Evolutionary conservation across 2,113 vertebrate species (phyloP), one percentile per base, ranked within the genome.

Genomic region (Carassius auratus): DNA sequence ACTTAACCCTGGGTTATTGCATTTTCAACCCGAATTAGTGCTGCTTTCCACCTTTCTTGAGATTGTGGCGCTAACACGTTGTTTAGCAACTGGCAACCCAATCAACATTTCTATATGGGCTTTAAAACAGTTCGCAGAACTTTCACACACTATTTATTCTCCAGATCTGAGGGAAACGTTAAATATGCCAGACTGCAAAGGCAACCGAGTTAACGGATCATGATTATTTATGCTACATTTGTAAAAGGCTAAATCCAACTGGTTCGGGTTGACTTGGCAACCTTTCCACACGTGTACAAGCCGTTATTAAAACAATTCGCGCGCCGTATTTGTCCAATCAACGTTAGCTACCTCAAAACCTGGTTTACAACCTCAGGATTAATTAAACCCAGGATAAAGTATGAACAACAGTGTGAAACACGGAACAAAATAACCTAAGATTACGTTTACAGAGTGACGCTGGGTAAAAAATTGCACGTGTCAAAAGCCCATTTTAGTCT

Each of bases 361-460:
- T 73, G 69, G 30, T 2, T 30, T 30, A 42, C 38, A 45, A 45
- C 8, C 38, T 38, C 9, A 73, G 36, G 36, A 73, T 73, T 45
- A 73, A 42, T 73, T 45, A 45, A 76, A 26, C 45, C 74, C 42
- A 6, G 6, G 45, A 52, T 30, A 50, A 76, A 76, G 74, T 76
- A 52, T 76, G 45, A 52, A 76, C 74, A 52, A 75, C 36, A 73
- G 8, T n/a, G 21, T 73, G 5, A 45, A 73, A 73, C 69, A 21
- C 8, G 66, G 38, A 73, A 73, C 38, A 10, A 26, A 26, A 26
- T 26, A 26, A 26, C 26, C 26, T 26, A 26, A 45, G 19, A 74
- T 48, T 45, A 23, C 33, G 45, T 30, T 7, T 23, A 50, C 38
- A 75, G n/a, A 23, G 45, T n/a, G 10, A 73, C 19, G 69, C 36